Evolutionary conservation across 2,888 invertebrate species (phyloP), one percentile per base, ranked within the genome.

Genomic region (Hirtodrosophila duncani): DNA sequence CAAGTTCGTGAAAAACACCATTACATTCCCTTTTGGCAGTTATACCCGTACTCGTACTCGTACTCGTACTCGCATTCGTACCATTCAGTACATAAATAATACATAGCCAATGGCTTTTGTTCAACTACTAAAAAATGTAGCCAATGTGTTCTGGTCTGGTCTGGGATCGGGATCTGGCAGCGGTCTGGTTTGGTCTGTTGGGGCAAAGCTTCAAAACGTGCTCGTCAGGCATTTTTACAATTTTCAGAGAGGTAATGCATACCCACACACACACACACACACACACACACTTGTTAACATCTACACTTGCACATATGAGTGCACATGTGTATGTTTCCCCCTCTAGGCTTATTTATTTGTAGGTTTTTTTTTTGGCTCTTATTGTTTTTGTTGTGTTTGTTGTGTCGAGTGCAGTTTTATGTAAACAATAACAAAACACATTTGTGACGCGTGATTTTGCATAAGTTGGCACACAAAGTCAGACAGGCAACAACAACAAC

Each of bases 381-480:
- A 13, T 42, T 45, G 27, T 34, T 24, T 33, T 51, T 60, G 27
- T 31, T 30, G 46, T 42, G 45, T 58, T 34, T 45, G 13, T 14
- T 52, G 61, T 38, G 34, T 52, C 50, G 70, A 53, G 42, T 70
- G 67, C 71, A 77, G 58, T 81, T 80, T 62, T 75, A 58, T 75
- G 71, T 75, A 77, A 77, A 81, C 79, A 77, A 79, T 74, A 74
- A 81, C 79, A 68, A 66, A 78, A 81, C 71, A 80, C 71, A 72
- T 75, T 79, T 79, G 65, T 63, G 75, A 81, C 77, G 81, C 75
- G 81, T 81, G 75, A 79, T 81, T 77, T 81, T 81, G 81, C 75
- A 77, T 77, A 77, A 77, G 70, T 75, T 81, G 74, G 69, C 74
- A 59, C 52, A 53, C 45, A 24, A 31, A 30, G 41, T 27, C 46